A percentile compares a stretch with the other conserved stretches of the same genome.
These are phyloP conservation scores for Smutsia temminckii DNA, from an alignment of 2,797 vertebrate species.

Conservation along the genomic window DNA sequence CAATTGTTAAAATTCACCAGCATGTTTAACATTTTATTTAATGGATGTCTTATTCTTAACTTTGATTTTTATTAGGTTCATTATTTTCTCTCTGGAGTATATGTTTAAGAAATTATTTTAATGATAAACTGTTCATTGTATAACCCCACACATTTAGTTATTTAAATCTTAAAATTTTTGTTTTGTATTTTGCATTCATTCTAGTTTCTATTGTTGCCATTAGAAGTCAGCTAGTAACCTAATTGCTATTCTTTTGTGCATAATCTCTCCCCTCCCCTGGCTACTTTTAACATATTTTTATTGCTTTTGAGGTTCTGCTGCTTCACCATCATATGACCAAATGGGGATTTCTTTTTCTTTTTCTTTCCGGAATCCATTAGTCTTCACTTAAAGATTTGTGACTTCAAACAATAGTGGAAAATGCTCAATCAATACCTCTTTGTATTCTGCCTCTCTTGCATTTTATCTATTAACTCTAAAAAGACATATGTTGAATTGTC, in stretches of 20 bases:
- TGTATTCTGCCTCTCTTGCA: rapidly evolving
- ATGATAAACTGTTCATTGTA: not conserved
- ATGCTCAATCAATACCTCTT: not conserved
- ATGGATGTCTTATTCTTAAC: not conserved
- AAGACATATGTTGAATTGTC: rapidly evolving
- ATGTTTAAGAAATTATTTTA: not conserved
- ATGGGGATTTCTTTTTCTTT: not conserved
- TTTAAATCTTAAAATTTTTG: not conserved
- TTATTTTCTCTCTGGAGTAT: not conserved
- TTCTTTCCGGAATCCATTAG: not conserved
- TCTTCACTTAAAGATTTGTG: not conserved
- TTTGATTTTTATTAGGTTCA: not conserved
- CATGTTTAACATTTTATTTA: not conserved
- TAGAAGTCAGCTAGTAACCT: not conserved
- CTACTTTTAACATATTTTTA: not conserved
- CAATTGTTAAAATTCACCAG: not conserved
- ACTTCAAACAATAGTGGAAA: not conserved
- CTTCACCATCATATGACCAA: not conserved
- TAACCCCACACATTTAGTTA: not conserved
- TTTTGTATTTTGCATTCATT: not conserved
- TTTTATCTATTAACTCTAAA: not conserved
- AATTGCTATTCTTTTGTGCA: not conserved
- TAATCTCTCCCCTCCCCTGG: rapidly evolving
- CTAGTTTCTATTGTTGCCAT: not conserved
- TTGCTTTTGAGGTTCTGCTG: not conserved